Evolutionary conservation across 2,888 invertebrate species (phyloP).

Genomic region (Gymnoscelis rufifasciata): DNA sequence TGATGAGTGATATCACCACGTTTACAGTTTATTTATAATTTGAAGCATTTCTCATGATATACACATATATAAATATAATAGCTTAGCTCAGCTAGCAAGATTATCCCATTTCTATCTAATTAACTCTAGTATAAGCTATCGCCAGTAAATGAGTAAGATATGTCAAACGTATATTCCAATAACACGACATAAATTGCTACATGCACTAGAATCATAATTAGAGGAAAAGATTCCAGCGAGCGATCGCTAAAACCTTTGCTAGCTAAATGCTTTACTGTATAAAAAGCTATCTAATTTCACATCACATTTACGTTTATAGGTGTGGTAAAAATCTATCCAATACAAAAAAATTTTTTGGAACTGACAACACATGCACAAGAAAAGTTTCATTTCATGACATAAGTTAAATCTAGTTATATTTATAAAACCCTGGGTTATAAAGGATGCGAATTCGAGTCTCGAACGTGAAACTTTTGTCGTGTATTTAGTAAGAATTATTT

Average conservation of each 20-base stretch:
- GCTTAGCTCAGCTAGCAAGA: slow-evolving; percentile 1
- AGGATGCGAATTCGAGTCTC: no score
- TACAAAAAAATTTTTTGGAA: background rate
- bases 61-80: background rate
- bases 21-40: background rate
- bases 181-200: background rate
- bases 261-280: slow-evolving; percentile 7
- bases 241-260: slow-evolving; percentile 6
- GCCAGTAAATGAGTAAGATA: background rate
- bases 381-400: no score
- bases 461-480: no score
- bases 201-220: background rate
- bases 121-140: background rate
- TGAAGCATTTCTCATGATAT: background rate
- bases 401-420: no score
- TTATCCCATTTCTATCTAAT: slow-evolving; percentile 1
- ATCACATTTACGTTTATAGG: background rate
- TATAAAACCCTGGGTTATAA: no score
- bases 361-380: no score
- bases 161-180: background rate
- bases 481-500: no score
- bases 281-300: background rate
- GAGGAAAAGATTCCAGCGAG: no score
- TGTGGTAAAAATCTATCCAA: slow-evolving; percentile 17
- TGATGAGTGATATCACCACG: no score